Conservation (phyloP, 2,797 vertebrate species). For the Tokudaia tokunoshimensis region DNA sequence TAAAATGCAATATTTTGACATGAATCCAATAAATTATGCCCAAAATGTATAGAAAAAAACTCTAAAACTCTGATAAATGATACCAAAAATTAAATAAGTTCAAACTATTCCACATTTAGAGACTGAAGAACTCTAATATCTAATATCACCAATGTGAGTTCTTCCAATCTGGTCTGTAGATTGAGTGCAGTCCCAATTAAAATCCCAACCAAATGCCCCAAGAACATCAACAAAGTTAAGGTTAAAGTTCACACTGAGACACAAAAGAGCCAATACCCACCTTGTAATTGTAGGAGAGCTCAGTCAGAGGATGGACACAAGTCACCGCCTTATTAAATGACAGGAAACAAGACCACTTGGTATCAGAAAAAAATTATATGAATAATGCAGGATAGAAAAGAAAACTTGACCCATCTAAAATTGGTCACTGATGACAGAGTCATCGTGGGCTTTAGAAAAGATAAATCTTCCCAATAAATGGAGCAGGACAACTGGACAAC, state of each 20-base stretch:
- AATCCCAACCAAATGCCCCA: background rate
- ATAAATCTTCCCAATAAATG: background rate
- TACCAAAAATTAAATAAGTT: background rate
- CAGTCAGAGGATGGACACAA: background rate
- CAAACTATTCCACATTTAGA: background rate
- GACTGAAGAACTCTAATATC: background rate
- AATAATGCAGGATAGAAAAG: background rate
- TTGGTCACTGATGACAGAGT: background rate
- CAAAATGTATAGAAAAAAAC: background rate
- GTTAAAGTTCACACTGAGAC: background rate
- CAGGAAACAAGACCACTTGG: background rate
- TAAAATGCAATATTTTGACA: constrained; percentile 9
- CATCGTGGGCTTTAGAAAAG: background rate
- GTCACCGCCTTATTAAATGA: background rate
- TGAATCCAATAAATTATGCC: background rate
- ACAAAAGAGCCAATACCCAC: background rate
- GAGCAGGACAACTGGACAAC: background rate
- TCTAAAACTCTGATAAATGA: background rate
- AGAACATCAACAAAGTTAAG: background rate
- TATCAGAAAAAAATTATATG: background rate
- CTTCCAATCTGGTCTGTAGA: background rate
- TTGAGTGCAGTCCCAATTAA: background rate
- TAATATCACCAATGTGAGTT: background rate
- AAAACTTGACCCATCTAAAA: background rate
- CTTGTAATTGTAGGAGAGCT: background rate